Conservation (phyloP, 2,113 vertebrate species). For the Ciconia maguari region DNA sequence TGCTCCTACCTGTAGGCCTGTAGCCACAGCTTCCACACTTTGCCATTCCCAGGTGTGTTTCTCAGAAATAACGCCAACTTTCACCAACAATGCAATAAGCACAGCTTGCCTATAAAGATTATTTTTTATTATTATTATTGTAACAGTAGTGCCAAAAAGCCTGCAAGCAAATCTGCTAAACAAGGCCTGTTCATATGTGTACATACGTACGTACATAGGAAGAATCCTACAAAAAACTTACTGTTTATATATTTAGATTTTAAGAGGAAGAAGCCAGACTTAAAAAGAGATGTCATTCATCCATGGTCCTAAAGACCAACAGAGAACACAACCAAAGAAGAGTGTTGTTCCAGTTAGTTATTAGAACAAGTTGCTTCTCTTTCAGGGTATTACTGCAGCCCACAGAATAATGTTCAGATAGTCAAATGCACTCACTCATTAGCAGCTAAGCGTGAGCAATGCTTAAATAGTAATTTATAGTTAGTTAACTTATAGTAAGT, state of each 20-base stretch:
- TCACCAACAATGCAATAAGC: conserved; percentile 93
- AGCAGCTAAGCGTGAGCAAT: neutral
- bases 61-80: conserved; percentile 93
- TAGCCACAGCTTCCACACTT: conserved; percentile 93
- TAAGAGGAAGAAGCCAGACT: neutral
- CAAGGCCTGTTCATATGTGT: neutral
- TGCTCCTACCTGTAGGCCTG: conserved; percentile 87
- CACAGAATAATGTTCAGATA: neutral
- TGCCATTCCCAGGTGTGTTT: conserved; percentile 92
- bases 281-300: neutral
- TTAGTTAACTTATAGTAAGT: neutral
- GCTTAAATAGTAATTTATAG: neutral
- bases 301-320: neutral
- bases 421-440: neutral
- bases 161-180: neutral
- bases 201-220: neutral
- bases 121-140: neutral
- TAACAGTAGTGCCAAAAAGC: neutral
- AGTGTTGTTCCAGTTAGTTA: neutral
- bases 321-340: neutral
- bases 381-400: neutral
- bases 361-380: neutral
- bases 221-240: neutral
- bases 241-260: neutral
- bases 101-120: conserved; percentile 87